Base-by-base conservation (phyloP, 2,888 invertebrate genomes). In the Dynastes grantii region DNA sequence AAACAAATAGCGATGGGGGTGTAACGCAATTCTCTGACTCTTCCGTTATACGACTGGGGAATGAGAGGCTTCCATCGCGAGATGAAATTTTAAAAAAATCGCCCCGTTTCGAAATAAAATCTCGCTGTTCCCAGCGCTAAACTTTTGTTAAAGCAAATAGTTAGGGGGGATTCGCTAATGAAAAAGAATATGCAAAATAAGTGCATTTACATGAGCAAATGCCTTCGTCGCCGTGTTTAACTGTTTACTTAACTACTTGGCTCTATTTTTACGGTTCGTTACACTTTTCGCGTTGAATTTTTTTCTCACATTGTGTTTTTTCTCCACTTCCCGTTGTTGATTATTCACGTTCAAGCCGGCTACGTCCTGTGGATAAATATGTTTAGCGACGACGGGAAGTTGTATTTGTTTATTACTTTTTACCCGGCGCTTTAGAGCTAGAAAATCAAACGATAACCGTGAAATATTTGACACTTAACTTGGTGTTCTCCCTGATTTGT, bases 131-230 rank as follows among this genome's bases (percentile, higher is more conserved):
- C 58, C 51, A 22, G 70, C 77, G 55, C 70, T 58, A 58, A 80
- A 80, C 79, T 82, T 82, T 79, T 78, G 81, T 82, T 79, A 81
- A 83, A 82, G 81, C 82, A 83, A 81, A 84, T 81, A 82, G 68
- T 64, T 79, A 78, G 80, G 78, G 78, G 55, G 79, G 79, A 81
- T 77, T 81, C 81, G 79, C 80, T 83, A 84, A 84, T 83, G 84
- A 84, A 81, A 82, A 81, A 80, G 84, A 83, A 84, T 82, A 84
- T 84, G 83, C 81, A 83, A 83, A 83, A 81, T 81, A 83, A 81
- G 81, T 79, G 79, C 77, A 83, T 83, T 82, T 83, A 80, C 81
- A 80, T 81, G 79, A 81, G 61, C 64, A 40, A 40, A 40, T 55
- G 63, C 70, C 73, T 78, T 37, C 27, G 63, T 32, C 71, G 68